A percentile compares a stretch with the other conserved stretches of the same genome.
These are phyloP conservation scores for Botrylloides violaceus DNA, from an alignment of 23 tunicate species.

Conservation along the genomic window DNA sequence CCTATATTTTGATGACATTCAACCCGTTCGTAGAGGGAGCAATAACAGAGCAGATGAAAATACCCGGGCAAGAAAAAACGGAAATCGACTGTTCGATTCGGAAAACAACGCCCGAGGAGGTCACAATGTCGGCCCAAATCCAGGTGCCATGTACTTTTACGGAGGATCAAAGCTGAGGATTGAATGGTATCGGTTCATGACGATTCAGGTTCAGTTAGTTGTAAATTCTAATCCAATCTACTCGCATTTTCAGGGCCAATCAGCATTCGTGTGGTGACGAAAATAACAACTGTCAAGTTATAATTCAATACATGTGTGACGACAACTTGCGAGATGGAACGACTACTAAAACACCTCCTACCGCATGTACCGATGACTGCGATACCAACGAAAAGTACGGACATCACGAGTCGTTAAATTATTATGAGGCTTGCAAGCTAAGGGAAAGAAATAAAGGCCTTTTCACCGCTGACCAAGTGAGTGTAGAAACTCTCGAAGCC, in stretches of 20 bases:
- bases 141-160: conserved; percentile 36
- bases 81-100: conserved; percentile 74
- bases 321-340: conserved; percentile 71
- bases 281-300: conserved; percentile 68
- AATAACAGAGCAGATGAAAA: conserved; percentile 75
- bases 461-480: conserved; percentile 50
- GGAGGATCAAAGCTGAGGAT: conserved; percentile 50
- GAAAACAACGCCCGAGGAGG: conserved; percentile 94
- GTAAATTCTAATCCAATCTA: too few relatives aligned
- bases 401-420: conserved; percentile 64
- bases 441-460: conserved; percentile 67
- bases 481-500: too few relatives aligned
- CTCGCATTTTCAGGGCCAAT: conserved; percentile 58
- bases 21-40: conserved; percentile 81
- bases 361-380: conserved; percentile 39
- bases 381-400: conserved; percentile 54
- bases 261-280: conserved; percentile 86
- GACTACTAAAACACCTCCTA: conserved; percentile 45
- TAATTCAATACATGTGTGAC: conserved; percentile 87
- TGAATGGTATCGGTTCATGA: conserved; percentile 76
- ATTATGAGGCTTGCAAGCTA: conserved; percentile 47
- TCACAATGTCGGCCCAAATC: conserved; percentile 65
- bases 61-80: conserved; percentile 45
- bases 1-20: too few relatives aligned
- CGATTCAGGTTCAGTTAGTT: too few relatives aligned